Percentiles rank a stretch among this genome's conserved stretches.
These are phyloP conservation scores for Phrynosoma platyrhinos DNA, from an alignment of 2,113 vertebrate genomes.

Conservation along the genomic window DNA sequence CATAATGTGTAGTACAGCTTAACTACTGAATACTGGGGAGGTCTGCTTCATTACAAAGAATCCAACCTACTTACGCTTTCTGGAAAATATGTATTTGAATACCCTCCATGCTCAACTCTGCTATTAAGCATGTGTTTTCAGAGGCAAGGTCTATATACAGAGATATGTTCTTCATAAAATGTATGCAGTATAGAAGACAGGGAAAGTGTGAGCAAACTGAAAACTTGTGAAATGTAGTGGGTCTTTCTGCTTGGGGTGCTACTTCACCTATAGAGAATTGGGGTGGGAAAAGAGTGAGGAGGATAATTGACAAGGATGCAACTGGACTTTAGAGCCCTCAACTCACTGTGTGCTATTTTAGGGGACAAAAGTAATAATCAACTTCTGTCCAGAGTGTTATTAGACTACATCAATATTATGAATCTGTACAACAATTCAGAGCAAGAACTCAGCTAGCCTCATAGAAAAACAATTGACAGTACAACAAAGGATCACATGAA, in stretches of 20 bases:
- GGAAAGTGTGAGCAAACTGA: neutral
- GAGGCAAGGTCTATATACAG: neutral
- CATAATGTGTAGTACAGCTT: conserved; percentile 54
- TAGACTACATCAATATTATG: neutral
- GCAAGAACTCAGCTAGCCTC: neutral
- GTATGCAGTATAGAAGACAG: neutral
- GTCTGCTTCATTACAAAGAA: conserved; percentile 13
- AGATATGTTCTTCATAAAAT: neutral
- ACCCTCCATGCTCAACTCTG: neutral
- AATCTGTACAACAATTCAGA: neutral
- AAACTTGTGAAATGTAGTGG: neutral
- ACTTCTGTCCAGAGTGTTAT: neutral
- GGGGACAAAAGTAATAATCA: neutral
- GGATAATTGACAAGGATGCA: too few species aligned
- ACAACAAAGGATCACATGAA: neutral
- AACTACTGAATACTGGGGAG: conserved; percentile 40
- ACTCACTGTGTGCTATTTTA: neutral
- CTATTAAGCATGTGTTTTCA: conserved; percentile 8
- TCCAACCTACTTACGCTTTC: conserved; percentile 2
- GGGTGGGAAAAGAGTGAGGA: neutral
- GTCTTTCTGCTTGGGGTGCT: neutral
- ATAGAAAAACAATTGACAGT: neutral
- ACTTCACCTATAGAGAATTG: neutral
- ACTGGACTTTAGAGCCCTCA: neutral
- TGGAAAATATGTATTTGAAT: conserved; percentile 2